Base-by-base conservation (phyloP, 2,888 invertebrate genomes). In the Drosophila maculinotata region DNA sequence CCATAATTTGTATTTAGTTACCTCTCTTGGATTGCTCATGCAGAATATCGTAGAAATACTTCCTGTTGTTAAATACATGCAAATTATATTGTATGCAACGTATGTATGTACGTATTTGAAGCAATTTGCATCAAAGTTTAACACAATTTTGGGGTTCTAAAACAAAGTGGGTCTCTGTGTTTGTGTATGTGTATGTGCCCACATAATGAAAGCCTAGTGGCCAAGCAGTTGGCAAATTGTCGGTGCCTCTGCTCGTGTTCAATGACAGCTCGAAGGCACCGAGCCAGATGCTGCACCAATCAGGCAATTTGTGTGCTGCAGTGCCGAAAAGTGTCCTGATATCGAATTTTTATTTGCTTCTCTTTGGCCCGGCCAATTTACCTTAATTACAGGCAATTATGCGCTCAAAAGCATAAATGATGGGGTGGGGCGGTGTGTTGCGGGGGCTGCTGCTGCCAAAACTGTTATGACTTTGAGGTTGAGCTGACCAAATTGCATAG, bases 301-400 rank as follows among this genome's bases (percentile, higher is more conserved):
- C 48, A 62, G 69, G 53, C 75, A 80, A 74, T 83, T 86, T 31
- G 30, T 3, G 47, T 31, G 53, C 52, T 23, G 31, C 47, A 45
- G 30, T 45, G n/a, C 20, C 30, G 23, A 25, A 17, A 6, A 2
- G 15, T 12, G 14, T 23, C 56, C 39, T 58, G 75, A 76, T 86
- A 86, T 86, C 66, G 71, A 68, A 71, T 74, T 81, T 85, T 81
- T 79, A 78, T 78, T 81, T 84, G 58, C 44, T 38, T 39, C 63
- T 56, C 35, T 31, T 63, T 42, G 70, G 53, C 63, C 45, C 20
- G 69, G 53, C 53, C 76, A 77, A 87, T 84, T 78, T 80, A 72
- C 81, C 87, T 87, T 82, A 87, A 82, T 82, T 87, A 82, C 83
- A 69, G 79, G 73, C 87, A 87, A 85, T 85, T 82, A 85, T 87